Evolutionary conservation across 2,797 vertebrate species (phyloP).

Genomic region (Adrianichthys oophorus): DNA sequence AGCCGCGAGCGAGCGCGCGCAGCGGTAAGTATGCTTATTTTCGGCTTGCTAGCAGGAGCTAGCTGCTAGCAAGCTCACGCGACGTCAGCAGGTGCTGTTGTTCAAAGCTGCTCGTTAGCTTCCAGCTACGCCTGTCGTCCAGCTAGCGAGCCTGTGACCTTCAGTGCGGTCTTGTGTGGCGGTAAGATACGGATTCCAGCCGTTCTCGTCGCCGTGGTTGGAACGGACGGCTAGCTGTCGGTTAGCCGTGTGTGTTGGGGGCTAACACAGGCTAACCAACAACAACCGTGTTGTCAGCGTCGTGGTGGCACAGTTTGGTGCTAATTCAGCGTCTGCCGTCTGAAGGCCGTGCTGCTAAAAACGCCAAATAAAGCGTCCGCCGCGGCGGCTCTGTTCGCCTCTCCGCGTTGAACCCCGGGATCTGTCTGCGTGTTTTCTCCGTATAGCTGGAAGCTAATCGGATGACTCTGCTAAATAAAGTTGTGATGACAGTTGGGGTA

Average conservation of each 20-base stretch:
- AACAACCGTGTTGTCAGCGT: conserved; percentile 57
- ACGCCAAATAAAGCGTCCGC: conserved; percentile 13
- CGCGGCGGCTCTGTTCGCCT: neutral
- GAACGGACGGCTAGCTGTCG: conserved; percentile 24
- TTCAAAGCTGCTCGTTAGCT: conserved; percentile 59
- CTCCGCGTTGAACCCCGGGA: neutral
- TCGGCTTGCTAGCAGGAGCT: conserved; percentile 41
- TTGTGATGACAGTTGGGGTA: conserved; percentile 19
- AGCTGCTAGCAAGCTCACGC: conserved; percentile 52
- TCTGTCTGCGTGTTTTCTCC: no score
- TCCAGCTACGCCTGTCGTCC: conserved; percentile 35
- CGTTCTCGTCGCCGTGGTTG: conserved; percentile 15
- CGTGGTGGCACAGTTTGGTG: conserved; percentile 62
- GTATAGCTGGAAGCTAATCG: conserved; percentile 4
- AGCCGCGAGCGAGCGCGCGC: conserved; percentile 27
- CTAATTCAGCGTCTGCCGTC: conserved; percentile 31
- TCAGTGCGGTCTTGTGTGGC: conserved; percentile 44
- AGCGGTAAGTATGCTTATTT: conserved; percentile 54
- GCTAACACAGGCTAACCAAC: conserved; percentile 35
- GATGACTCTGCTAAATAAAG: neutral
- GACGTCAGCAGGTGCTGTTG: conserved; percentile 71
- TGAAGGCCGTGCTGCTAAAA: conserved; percentile 40
- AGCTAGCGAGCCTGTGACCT: conserved; percentile 65
- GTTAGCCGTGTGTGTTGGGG: conserved; percentile 41
- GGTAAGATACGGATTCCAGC: conserved; percentile 36